These are phyloP conservation scores for Formicarius rufipectus DNA, from an alignment of 2,113 vertebrate genomes.

Conservation along the genomic window DNA sequence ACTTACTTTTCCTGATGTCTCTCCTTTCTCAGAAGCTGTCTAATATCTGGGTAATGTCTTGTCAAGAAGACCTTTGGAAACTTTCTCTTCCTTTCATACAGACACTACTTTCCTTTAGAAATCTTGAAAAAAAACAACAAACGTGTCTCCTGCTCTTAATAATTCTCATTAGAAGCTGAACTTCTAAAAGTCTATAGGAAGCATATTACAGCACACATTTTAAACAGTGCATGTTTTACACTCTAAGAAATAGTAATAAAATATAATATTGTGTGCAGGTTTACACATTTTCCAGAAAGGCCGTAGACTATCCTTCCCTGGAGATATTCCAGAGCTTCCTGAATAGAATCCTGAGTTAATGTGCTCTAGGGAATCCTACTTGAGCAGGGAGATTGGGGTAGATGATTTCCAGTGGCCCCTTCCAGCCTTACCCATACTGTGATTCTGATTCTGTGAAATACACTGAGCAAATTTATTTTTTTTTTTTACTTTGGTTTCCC, in stretches of 20 bases:
- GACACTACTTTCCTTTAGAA: neutral
- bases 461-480: too few relatives aligned
- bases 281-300: neutral
- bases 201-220: neutral
- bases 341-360: neutral
- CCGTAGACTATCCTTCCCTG: neutral
- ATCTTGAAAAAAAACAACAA: neutral
- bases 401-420: neutral
- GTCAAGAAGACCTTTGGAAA: neutral
- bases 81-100: neutral
- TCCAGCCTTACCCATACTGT: neutral
- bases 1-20: neutral
- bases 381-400: neutral
- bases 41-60: neutral
- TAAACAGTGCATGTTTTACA: neutral
- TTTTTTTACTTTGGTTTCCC: too few relatives aligned
- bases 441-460: neutral
- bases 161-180: neutral
- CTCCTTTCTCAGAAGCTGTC: neutral
- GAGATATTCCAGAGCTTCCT: neutral
- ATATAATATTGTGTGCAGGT: neutral
- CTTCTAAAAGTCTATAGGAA: too few relatives aligned
- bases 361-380: neutral
- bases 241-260: neutral
- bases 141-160: neutral